Conservation (phyloP, 2,113 vertebrate genomes). For the Scolopax mira region DNA sequence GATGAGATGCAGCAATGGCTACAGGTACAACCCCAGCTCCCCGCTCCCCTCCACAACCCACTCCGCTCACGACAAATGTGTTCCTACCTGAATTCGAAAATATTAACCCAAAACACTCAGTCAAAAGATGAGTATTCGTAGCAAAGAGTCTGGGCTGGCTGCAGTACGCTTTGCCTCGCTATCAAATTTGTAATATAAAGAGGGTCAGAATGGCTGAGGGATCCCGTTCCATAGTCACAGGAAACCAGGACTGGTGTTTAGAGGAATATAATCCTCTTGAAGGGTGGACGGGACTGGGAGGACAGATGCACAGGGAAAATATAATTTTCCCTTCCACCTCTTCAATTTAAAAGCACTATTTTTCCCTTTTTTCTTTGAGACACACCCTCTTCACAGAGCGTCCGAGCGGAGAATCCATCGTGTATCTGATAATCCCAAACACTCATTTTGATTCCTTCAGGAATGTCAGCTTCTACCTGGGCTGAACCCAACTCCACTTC, state of each 20-base stretch:
- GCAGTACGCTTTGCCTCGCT: background rate
- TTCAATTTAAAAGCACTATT: background rate
- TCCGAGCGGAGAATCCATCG: background rate
- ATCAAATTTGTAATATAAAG: background rate
- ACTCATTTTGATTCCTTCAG: background rate
- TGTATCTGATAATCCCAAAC: background rate
- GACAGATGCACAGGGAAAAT: background rate
- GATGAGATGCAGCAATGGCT: background rate
- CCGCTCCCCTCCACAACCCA: background rate
- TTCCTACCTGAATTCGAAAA: conserved; percentile 29
- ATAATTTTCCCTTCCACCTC: background rate
- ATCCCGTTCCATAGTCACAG: background rate
- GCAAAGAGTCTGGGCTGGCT: background rate
- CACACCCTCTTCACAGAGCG: background rate
- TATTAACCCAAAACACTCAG: conserved; percentile 4
- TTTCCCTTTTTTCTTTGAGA: background rate
- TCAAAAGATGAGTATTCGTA: conserved; percentile 48
- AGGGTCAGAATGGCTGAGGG: background rate
- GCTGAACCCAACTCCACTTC: background rate
- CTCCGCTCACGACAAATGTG: background rate
- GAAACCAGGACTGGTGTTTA: background rate
- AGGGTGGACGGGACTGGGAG: background rate
- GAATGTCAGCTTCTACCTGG: background rate
- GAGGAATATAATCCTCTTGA: background rate
- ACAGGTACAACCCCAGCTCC: background rate